A percentile compares a stretch with the other conserved stretches of the same genome.
phyloP scores from a whole-genome alignment of 2,113 vertebrate genomes.

The Amblyopsis rosae region DNA sequence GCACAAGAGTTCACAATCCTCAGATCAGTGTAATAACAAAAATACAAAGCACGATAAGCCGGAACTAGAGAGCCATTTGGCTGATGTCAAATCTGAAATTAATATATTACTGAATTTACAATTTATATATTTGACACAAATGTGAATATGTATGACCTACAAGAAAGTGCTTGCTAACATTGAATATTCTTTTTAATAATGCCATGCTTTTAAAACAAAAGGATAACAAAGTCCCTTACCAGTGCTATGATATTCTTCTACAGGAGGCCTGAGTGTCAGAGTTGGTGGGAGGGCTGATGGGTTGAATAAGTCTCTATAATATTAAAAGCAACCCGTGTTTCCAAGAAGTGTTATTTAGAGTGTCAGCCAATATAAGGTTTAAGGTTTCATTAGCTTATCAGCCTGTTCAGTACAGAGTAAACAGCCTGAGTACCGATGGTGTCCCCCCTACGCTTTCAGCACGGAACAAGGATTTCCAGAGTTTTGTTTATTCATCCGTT shows the following conservation, averaged over 20 bases:
- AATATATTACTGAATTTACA: not conserved
- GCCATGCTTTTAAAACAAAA: conserved; percentile 12
- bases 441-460: not conserved
- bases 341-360: not conserved
- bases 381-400: conserved; percentile 48
- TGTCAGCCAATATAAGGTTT: conserved; percentile 8
- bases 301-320: conserved; percentile 13
- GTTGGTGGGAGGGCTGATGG: not conserved
- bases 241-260: conserved; percentile 15
- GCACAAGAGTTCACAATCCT: conserved; percentile 24
- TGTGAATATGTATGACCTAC: conserved; percentile 3
- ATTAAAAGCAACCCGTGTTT: conserved; percentile 15
- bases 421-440: conserved; percentile 12
- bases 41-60: not conserved
- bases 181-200: conserved; percentile 5
- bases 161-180: not conserved
- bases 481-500: too few relatives aligned
- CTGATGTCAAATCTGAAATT: not conserved
- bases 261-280: conserved; percentile 26
- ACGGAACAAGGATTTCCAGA: not conserved
- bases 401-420: not conserved
- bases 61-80: not conserved
- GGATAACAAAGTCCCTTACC: conserved; percentile 9
- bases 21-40: conserved; percentile 1
- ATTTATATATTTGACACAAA: not conserved